A percentile compares a stretch with the other conserved stretches of the same genome.
phyloP scores from a whole-genome alignment of 2,113 vertebrate genomes.

The Myocastor coypus region DNA sequence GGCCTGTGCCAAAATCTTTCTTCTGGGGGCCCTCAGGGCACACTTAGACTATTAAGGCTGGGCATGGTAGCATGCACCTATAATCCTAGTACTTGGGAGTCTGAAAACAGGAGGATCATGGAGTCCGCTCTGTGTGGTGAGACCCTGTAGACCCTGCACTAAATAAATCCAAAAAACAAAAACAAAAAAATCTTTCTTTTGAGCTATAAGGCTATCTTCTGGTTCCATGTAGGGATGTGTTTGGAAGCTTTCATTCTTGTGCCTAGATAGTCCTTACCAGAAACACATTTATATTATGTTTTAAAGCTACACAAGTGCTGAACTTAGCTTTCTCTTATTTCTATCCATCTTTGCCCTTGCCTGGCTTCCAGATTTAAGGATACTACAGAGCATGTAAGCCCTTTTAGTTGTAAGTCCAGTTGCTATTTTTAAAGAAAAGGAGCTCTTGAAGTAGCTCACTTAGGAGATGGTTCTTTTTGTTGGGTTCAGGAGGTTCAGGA shows the following conservation, averaged over 20 bases:
- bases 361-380: background rate
- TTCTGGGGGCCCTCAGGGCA: too few relatives aligned
- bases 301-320: background rate
- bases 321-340: background rate
- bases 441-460: background rate
- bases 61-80: too few relatives aligned
- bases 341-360: background rate
- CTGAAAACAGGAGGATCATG: too few relatives aligned
- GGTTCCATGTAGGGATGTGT: background rate
- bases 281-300: conserved; percentile 21
- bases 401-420: background rate
- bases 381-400: background rate
- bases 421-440: conserved; percentile 2
- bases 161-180: too few relatives aligned
- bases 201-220: conserved; percentile 23
- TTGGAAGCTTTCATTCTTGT: conserved; percentile 10
- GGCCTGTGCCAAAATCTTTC: background rate
- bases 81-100: too few relatives aligned
- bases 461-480: background rate
- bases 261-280: background rate
- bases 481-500: background rate
- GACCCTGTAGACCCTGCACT: too few relatives aligned
- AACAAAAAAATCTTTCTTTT: background rate
- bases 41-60: too few relatives aligned
- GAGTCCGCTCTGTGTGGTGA: too few relatives aligned